Conservation (phyloP, 2,888 invertebrate species). For the Perizoma affinitatum region DNA sequence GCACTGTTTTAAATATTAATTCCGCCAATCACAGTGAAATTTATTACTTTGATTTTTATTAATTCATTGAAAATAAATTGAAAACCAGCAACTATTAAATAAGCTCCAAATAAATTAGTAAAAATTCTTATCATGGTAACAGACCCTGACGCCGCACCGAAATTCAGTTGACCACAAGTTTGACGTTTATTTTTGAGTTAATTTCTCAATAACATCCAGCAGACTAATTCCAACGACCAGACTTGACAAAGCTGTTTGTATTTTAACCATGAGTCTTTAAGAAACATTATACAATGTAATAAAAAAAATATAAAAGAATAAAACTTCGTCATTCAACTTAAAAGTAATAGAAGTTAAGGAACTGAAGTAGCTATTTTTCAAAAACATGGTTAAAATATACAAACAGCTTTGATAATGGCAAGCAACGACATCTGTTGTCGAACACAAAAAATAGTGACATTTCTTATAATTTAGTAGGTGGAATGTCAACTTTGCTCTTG, state of each 20-base stretch:
- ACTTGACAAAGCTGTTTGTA: neutral
- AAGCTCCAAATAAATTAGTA: neutral
- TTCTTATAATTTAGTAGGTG: slow-evolving; percentile 4
- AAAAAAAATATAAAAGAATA: no score
- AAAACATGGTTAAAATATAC: no score
- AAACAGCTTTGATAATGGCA: slow-evolving; percentile 15
- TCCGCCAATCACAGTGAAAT: no score
- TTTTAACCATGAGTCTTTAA: no score
- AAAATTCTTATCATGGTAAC: slow-evolving; percentile 28
- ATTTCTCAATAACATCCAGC: slow-evolving; percentile 16
- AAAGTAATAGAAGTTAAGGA: neutral
- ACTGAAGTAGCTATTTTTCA: no score
- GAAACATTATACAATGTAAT: no score
- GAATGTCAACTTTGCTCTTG: slow-evolving; percentile 5
- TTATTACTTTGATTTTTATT: no score
- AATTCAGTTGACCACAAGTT: slow-evolving; percentile 20
- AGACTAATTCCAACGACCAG: slow-evolving; percentile 22
- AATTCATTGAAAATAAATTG: neutral
- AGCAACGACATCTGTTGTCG: slow-evolving; percentile 41
- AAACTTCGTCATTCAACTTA: neutral
- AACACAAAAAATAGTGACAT: slow-evolving; percentile 40
- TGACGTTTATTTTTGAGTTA: slow-evolving; percentile 1
- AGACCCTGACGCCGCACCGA: slow-evolving; percentile 25
- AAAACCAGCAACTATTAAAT: slow-evolving; percentile 19
- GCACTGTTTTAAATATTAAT: slow-evolving; percentile 1